Evolutionary conservation across 2,797 vertebrate genomes (phyloP).

Genomic region (Bradypus variegatus): DNA sequence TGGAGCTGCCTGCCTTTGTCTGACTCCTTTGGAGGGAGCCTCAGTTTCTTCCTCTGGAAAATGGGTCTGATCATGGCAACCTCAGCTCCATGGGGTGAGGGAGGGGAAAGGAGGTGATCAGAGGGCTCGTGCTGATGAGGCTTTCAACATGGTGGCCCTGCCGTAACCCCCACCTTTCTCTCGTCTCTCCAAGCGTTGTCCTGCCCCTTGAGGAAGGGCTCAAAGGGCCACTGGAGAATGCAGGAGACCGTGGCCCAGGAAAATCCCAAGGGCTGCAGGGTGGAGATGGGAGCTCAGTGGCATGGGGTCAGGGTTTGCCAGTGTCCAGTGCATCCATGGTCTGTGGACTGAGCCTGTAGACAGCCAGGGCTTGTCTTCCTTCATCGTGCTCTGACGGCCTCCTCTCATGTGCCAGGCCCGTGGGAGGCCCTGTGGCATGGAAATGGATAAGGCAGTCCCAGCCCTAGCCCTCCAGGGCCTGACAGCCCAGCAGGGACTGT

Average conservation of each 20-base stretch:
- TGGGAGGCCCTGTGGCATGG: background rate
- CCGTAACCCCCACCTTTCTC: background rate
- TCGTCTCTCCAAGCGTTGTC: background rate
- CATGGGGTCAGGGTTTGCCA: background rate
- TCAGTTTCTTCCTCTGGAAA: too few relatives aligned
- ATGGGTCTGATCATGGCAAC: background rate
- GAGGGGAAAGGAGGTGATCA: background rate
- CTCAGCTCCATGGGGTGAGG: background rate
- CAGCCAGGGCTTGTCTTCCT: background rate
- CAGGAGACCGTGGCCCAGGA: background rate
- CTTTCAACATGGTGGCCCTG: background rate
- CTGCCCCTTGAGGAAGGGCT: background rate
- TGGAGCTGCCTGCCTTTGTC: too few relatives aligned
- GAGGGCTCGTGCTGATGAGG: background rate
- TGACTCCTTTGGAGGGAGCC: too few relatives aligned
- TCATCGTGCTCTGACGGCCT: background rate
- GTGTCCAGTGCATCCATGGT: background rate
- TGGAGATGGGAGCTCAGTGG: fast-evolving
- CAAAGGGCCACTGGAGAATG: background rate
- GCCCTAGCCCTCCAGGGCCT: background rate
- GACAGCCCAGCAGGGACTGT: fast-evolving
- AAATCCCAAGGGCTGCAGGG: too few relatives aligned
- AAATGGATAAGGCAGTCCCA: background rate
- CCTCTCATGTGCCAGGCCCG: fast-evolving
- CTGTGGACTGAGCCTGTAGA: background rate